A percentile compares a stretch with the other conserved stretches of the same genome.
Evolutionary conservation across 2,113 vertebrate genomes (phyloP).

Genomic region (Silurus glanis): DNA sequence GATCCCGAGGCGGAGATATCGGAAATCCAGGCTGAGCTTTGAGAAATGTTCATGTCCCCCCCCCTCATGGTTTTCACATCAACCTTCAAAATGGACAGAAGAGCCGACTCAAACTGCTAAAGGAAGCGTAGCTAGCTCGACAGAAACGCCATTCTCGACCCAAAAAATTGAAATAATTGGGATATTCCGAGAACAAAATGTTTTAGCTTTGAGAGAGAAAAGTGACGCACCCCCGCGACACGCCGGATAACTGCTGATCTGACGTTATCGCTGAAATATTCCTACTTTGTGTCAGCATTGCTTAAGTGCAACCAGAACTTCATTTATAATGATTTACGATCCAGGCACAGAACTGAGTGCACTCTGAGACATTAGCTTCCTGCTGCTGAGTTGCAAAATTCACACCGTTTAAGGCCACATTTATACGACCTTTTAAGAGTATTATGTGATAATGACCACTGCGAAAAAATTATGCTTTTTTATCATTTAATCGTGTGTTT

Average conservation of each 20-base stretch:
- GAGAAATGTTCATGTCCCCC: background rate
- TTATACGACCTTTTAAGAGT: background rate
- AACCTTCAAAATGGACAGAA: background rate
- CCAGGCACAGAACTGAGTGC: background rate
- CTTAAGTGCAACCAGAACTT: conserved; percentile 6
- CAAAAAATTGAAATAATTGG: too few species aligned
- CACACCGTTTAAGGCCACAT: background rate
- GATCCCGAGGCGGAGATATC: background rate
- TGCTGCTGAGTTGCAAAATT: background rate
- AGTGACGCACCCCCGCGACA: background rate
- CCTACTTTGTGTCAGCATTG: background rate
- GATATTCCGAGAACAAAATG: background rate
- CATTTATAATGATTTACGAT: conserved; percentile 28
- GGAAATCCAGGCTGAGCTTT: background rate
- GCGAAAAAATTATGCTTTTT: background rate
- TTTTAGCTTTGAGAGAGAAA: background rate
- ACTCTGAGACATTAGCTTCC: background rate
- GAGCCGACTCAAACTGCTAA: background rate
- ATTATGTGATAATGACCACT: background rate
- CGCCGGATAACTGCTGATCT: background rate
- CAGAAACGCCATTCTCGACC: background rate
- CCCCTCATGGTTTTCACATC: background rate
- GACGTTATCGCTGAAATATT: background rate
- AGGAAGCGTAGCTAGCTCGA: conserved; percentile 16
- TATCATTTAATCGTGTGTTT: background rate